Conservation (phyloP, 1,140 invertebrate species). For the Apis florea region DNA sequence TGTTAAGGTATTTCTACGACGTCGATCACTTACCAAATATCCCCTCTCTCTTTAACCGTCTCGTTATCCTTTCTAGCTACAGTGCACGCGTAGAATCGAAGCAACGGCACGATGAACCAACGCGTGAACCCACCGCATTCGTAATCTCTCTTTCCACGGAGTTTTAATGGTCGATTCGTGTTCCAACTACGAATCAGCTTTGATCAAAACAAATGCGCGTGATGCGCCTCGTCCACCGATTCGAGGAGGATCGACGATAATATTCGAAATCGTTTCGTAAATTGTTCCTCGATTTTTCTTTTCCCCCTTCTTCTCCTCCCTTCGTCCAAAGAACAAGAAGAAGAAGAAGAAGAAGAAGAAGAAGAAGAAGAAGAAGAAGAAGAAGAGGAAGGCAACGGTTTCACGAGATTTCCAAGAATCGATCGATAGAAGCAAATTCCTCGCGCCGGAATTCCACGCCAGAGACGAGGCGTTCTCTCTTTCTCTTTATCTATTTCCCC, state of each 20-base stretch:
- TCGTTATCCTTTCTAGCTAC: conserved; percentile 27
- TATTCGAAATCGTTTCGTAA: conserved; percentile 12
- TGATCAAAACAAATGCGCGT: conserved; percentile 35
- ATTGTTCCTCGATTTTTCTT: background rate
- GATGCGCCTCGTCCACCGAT: background rate
- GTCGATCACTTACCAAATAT: conserved; percentile 22
- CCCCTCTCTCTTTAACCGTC: background rate
- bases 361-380: too few species aligned
- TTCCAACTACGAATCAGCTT: conserved; percentile 11
- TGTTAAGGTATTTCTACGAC: conserved; percentile 17
- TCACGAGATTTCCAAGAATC: conserved; percentile 26
- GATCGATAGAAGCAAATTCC: conserved; percentile 20
- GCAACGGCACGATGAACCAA: background rate
- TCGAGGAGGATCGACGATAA: too few species aligned
- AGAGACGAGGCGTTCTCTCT: too few species aligned
- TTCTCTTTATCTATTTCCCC: background rate
- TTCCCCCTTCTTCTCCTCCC: too few species aligned
- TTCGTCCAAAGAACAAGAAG: too few species aligned
- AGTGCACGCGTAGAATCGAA: background rate
- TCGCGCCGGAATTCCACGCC: conserved; percentile 1
- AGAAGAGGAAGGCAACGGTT: conserved; percentile 22
- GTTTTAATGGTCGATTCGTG: conserved; percentile 22
- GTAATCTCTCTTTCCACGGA: background rate
- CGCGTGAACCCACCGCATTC: background rate
- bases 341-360: too few species aligned